phyloP scores from a whole-genome alignment of 1,140 invertebrate genomes.

The Pogonus chalceus region DNA sequence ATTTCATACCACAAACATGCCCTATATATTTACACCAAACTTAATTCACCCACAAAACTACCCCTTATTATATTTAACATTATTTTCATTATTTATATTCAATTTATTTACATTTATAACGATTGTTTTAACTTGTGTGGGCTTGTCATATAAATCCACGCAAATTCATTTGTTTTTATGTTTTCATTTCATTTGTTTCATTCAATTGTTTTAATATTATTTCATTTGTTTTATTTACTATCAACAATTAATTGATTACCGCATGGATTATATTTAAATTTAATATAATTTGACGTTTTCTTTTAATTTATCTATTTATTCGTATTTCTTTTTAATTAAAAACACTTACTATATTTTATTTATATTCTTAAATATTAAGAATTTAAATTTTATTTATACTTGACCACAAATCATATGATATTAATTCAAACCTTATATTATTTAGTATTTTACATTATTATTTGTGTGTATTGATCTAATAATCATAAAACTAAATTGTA shows the following conservation, averaged over 20 bases:
- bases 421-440: no score
- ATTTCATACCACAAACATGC: neutral
- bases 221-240: constrained; percentile 9
- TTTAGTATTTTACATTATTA: no score
- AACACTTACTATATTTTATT: no score
- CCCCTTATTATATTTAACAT: neutral
- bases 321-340: no score
- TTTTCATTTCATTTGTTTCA: neutral
- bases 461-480: no score
- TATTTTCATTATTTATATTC: neutral
- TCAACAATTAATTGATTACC: neutral
- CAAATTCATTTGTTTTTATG: neutral
- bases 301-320: neutral
- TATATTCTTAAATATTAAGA: no score
- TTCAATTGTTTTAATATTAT: neutral
- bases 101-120: neutral
- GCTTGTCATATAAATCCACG: neutral
- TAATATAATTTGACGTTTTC: neutral
- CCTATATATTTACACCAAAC: neutral
- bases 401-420: no score
- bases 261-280: neutral
- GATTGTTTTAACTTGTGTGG: neutral
- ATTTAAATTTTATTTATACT: no score
- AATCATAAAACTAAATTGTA: no score
- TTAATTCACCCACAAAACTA: neutral